Percentiles rank a stretch among this genome's conserved stretches.
Evolutionary conservation across 2,888 invertebrate species (phyloP).

Genomic region (Macropis europaea): DNA sequence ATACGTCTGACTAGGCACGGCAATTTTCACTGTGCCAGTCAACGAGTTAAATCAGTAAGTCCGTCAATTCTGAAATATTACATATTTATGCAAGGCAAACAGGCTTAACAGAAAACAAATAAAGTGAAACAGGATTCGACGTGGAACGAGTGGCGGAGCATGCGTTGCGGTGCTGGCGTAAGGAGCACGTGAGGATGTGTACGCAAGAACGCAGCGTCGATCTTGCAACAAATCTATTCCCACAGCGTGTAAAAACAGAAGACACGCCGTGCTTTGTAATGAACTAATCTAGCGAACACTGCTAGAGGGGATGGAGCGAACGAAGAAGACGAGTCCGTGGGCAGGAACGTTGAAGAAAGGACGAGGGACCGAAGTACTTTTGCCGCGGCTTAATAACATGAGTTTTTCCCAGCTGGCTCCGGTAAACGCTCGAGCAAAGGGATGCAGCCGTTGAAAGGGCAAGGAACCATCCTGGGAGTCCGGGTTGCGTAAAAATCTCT

Average conservation of each 20-base stretch:
- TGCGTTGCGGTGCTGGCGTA: conserved; percentile 1
- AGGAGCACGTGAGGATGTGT: conserved; percentile 4
- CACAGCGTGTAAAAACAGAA: conserved; percentile 74
- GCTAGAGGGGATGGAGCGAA: conserved; percentile 23
- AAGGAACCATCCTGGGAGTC: conserved; percentile 18
- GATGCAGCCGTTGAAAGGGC: conserved; percentile 31
- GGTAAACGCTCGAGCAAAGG: conserved; percentile 58
- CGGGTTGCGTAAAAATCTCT: conserved; percentile 11
- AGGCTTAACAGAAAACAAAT: too few species aligned
- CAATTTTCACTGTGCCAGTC: too few species aligned
- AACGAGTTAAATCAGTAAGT: too few species aligned
- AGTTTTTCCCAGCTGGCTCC: conserved; percentile 71
- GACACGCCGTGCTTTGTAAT: conserved; percentile 75
- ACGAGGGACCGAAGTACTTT: conserved; percentile 63
- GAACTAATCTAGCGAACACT: conserved; percentile 75
- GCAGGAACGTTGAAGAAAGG: conserved; percentile 42
- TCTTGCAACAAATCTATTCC: conserved; percentile 77
- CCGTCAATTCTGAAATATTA: too few species aligned
- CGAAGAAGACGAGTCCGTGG: conserved; percentile 37
- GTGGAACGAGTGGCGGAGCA: neutral
- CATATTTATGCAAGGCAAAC: neutral
- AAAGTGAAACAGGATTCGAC: neutral
- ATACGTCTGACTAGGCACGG: too few species aligned
- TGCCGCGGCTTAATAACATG: conserved; percentile 76
- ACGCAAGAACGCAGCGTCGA: conserved; percentile 63